Conservation (phyloP, 2,888 invertebrate species). For the Leptinotarsa rubiginosa region DNA sequence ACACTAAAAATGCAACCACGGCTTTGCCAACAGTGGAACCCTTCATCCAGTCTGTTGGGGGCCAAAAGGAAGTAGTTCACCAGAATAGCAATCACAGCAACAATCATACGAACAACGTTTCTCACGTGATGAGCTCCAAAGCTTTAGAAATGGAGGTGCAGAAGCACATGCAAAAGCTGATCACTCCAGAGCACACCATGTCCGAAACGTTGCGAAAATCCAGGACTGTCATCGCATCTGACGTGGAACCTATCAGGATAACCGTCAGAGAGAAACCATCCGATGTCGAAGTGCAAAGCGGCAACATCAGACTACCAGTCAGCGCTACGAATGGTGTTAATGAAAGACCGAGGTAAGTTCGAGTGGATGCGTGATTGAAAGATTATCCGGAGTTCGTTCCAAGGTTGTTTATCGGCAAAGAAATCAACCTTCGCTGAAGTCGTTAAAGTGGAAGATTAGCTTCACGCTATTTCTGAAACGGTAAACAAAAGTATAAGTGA, state of each 20-base stretch:
- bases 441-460: slow-evolving; percentile 17
- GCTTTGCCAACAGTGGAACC: slow-evolving; percentile 51
- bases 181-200: slow-evolving; percentile 52
- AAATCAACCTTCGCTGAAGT: slow-evolving; percentile 16
- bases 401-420: slow-evolving; percentile 14
- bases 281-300: slow-evolving; percentile 64
- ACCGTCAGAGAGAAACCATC: slow-evolving; percentile 64
- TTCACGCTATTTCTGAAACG: slow-evolving; percentile 15
- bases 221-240: slow-evolving; percentile 61
- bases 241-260: slow-evolving; percentile 65
- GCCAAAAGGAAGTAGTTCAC: slow-evolving; percentile 15
- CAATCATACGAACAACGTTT: slow-evolving; percentile 51
- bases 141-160: slow-evolving; percentile 56
- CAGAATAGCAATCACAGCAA: slow-evolving; percentile 32
- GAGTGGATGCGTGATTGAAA: slow-evolving; percentile 24
- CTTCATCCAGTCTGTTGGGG: slow-evolving; percentile 2
- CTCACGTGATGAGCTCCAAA: slow-evolving; percentile 51
- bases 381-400: slow-evolving; percentile 23
- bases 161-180: slow-evolving; percentile 58
- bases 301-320: slow-evolving; percentile 61
- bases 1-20: slow-evolving; percentile 52
- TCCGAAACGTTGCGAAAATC: slow-evolving; percentile 55
- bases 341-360: slow-evolving; percentile 63
- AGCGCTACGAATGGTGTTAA: slow-evolving; percentile 60
- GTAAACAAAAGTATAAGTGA: slow-evolving; percentile 2